These are phyloP conservation scores for Belonocnema kinseyi DNA, from an alignment of 1,140 invertebrate species.

Conservation along the genomic window DNA sequence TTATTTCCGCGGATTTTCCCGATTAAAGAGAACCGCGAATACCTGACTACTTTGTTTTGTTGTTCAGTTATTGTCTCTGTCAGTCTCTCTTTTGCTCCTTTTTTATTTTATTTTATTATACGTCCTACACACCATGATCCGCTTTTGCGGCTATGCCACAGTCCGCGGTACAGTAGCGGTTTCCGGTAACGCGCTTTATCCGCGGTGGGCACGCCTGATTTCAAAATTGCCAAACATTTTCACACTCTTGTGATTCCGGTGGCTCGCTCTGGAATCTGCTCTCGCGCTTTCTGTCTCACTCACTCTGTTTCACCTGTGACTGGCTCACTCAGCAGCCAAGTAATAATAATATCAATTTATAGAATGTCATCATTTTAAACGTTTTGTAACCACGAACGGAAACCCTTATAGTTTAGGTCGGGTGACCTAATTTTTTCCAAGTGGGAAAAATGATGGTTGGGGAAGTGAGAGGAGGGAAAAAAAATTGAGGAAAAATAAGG, in stretches of 20 bases:
- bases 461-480: too few species aligned
- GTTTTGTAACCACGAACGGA: neutral
- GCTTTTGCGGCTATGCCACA: constrained; percentile 67
- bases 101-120: constrained; percentile 45
- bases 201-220: constrained; percentile 67
- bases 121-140: constrained; percentile 63
- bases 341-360: neutral
- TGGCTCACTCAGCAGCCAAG: constrained; percentile 18
- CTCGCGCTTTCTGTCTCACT: constrained; percentile 34
- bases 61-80: constrained; percentile 20
- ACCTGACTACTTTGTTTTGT: constrained; percentile 2
- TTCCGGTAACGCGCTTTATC: constrained; percentile 69
- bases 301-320: constrained; percentile 39
- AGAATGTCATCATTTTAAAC: neutral
- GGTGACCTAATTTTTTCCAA: too few species aligned
- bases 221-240: constrained; percentile 75
- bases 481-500: too few species aligned
- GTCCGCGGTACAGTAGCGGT: constrained; percentile 62
- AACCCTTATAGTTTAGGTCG: too few species aligned
- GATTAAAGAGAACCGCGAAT: constrained; percentile 15
- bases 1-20: constrained; percentile 33
- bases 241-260: constrained; percentile 70
- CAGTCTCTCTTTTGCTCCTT: constrained; percentile 26
- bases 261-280: constrained; percentile 33
- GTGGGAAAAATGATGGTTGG: too few species aligned